phyloP scores from a whole-genome alignment of 1,140 invertebrate genomes.

The Arion vulgaris region DNA sequence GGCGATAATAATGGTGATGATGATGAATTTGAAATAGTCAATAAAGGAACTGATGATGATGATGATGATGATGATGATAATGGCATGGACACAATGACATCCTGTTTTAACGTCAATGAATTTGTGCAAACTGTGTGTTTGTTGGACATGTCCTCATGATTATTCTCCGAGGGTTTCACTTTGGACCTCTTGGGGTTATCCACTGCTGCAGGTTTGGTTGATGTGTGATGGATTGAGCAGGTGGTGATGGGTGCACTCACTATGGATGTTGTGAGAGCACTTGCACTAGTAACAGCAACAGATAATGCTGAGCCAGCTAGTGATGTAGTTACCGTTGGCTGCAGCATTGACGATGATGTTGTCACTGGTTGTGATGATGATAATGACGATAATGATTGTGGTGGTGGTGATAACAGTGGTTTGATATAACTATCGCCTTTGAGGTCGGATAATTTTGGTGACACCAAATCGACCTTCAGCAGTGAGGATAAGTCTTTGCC shows the following conservation, averaged over 20 bases:
- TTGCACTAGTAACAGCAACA: neutral
- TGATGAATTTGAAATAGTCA: neutral
- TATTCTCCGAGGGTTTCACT: neutral
- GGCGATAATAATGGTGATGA: neutral
- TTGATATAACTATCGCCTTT: neutral
- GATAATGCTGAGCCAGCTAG: conserved; percentile 8
- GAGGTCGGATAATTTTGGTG: neutral
- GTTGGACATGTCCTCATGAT: neutral
- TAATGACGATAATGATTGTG: neutral
- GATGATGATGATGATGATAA: conserved; percentile 4
- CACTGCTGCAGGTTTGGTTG: conserved; percentile 8
- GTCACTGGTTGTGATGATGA: conserved; percentile 37
- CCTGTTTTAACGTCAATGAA: conserved; percentile 15
- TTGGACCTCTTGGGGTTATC: neutral
- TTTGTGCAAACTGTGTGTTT: conserved; percentile 11
- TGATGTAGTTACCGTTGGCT: conserved; percentile 34
- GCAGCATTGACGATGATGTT: conserved; percentile 35
- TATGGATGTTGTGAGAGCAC: conserved; percentile 29
- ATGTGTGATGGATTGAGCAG: neutral
- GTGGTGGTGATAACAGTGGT: conserved; percentile 4
- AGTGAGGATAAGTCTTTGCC: neutral
- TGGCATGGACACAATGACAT: neutral
- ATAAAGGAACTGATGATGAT: conserved; percentile 8
- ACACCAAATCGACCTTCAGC: neutral
- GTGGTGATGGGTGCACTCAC: conserved; percentile 18